Evolutionary conservation across 2,888 invertebrate species (phyloP).

Genomic region (Athripsodes cinereus): DNA sequence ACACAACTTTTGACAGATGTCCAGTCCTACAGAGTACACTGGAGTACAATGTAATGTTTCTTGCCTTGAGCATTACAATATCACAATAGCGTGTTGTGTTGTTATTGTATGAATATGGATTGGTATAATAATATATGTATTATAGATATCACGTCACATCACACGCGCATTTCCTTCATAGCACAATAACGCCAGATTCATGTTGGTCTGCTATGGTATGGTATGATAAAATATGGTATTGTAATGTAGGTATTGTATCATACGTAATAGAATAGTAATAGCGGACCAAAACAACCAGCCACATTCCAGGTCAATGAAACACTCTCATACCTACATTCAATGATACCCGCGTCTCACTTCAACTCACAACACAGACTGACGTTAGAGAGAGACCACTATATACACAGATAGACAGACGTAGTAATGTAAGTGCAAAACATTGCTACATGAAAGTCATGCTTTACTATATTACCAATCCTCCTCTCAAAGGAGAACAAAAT

Average conservation of each 20-base stretch:
- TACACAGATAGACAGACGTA: slow-evolving; percentile 19
- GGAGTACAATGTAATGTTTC: background rate
- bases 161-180: slow-evolving; percentile 15
- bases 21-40: too few relatives aligned
- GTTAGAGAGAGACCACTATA: slow-evolving; percentile 15
- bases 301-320: slow-evolving; percentile 25
- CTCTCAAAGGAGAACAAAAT: background rate
- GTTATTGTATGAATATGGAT: too few relatives aligned
- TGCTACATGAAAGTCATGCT: slow-evolving; percentile 25
- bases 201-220: background rate
- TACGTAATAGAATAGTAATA: slow-evolving; percentile 16
- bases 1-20: too few relatives aligned
- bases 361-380: background rate
- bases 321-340: slow-evolving; percentile 21
- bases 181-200: background rate
- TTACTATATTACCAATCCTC: slow-evolving; percentile 21
- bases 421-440: slow-evolving; percentile 25
- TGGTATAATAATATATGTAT: background rate
- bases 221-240: background rate
- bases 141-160: background rate
- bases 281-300: slow-evolving; percentile 21
- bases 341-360: slow-evolving; percentile 42
- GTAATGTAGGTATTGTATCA: slow-evolving; percentile 8
- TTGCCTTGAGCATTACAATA: background rate
- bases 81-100: background rate